phyloP scores from a whole-genome alignment of 2,113 vertebrate genomes.

The Trematomus loennbergii region DNA sequence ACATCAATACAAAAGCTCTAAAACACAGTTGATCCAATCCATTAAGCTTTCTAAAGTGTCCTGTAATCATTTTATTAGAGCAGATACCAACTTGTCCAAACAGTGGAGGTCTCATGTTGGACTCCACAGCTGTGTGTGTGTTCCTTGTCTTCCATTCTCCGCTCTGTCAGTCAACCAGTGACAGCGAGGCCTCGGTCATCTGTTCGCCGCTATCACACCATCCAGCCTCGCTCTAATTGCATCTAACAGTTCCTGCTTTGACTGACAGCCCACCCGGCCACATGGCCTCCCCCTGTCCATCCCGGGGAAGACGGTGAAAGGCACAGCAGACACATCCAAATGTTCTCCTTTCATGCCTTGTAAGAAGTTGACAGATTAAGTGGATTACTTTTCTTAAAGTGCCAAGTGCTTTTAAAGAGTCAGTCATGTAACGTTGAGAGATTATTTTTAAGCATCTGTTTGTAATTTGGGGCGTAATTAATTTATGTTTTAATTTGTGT shows the following conservation, averaged over 20 bases:
- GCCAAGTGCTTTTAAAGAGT: slow-evolving; percentile 38
- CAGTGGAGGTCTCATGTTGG: slow-evolving; percentile 22
- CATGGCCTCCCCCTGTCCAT: slow-evolving; percentile 15
- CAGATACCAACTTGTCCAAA: background rate
- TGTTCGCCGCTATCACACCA: slow-evolving; percentile 28
- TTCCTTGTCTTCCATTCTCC: slow-evolving; percentile 18
- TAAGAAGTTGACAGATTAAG: slow-evolving; percentile 32
- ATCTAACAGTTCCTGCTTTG: slow-evolving; percentile 55
- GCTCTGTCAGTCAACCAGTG: slow-evolving; percentile 35
- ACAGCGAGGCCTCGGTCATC: slow-evolving; percentile 35
- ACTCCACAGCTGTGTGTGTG: slow-evolving; percentile 31
- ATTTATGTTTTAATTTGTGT: slow-evolving; percentile 42
- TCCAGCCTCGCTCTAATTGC: slow-evolving; percentile 47
- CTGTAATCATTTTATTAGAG: slow-evolving; percentile 1
- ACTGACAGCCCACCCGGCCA: slow-evolving; percentile 49
- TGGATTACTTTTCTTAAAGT: slow-evolving; percentile 28
- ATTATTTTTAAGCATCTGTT: slow-evolving; percentile 53
- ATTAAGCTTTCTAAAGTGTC: background rate
- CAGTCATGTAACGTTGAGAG: background rate
- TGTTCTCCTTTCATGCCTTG: background rate
- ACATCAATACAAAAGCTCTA: background rate
- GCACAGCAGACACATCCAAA: background rate
- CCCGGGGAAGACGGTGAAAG: slow-evolving; percentile 21
- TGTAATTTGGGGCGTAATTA: slow-evolving; percentile 26
- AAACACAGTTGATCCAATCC: background rate